Evolutionary conservation across 2,888 invertebrate genomes (phyloP), one percentile per base, ranked within the genome.

Genomic region (Eupithecia dodoneata): DNA sequence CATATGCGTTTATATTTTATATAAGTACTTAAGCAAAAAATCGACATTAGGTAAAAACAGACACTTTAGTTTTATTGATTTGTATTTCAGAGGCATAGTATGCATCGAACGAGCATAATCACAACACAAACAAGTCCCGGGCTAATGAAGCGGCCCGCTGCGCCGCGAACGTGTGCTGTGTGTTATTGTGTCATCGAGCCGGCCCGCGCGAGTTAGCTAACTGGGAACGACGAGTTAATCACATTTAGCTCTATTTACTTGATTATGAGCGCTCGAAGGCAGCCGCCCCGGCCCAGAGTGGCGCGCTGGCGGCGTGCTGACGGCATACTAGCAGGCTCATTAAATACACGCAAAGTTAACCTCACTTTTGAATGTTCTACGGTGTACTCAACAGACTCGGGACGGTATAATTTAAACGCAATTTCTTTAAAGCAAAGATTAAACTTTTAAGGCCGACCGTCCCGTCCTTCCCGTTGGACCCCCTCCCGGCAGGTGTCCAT

Each of bases 401-500:
- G 15, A 13, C 15, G 15, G 6, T 42, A 66, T 41, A 41, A 66
- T 66, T 59, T 59, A 59, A 59, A 59, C 55, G 42, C 44, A 45
- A 59, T 55, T 73, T 41, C 63, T 66, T 71, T 45, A 55, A 30
- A 9, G 66, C 13, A n/a, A 67, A 67, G 18, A 74, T 74, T 77
- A 73, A 75, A 66, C 73, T 73, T 73, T 71, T 63, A 73, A 55
- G 18, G 47, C 63, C 7, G 49, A 55, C n/a, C 63, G 45, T 72
- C 59, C n/a, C 70, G 71, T 59, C 63, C 71, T 66, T 72, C 49
- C 55, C 71, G 59, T 30, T 71, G 15, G 44, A 52, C 49, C 65
- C 72, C 65, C 72, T 49, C 73, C 45, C n/a, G 47, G 45, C 69
- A 63, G 67, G 73, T 69, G 63, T 65, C 72, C 71, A 81, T 76